These are phyloP conservation scores for Hylia prasina DNA, from an alignment of 2,113 vertebrate species.

Conservation along the genomic window DNA sequence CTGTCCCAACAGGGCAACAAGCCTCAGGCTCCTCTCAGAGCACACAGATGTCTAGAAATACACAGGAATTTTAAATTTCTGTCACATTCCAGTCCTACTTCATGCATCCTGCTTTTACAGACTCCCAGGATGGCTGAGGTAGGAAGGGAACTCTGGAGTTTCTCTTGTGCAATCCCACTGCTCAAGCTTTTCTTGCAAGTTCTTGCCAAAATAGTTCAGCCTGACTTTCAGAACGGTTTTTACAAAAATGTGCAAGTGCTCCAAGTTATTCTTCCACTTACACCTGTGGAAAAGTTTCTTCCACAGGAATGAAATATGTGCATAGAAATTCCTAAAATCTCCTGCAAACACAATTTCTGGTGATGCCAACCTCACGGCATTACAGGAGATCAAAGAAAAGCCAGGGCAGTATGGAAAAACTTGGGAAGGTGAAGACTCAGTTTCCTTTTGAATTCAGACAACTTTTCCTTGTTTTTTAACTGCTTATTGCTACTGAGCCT, in stretches of 20 bases:
- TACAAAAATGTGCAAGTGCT: background rate
- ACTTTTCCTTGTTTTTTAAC: background rate
- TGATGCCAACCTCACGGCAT: background rate
- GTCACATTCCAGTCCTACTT: background rate
- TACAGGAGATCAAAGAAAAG: background rate
- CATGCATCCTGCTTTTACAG: background rate
- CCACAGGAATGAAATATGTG: background rate
- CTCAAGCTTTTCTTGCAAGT: background rate
- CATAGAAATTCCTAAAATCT: background rate
- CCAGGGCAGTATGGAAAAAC: background rate
- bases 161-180: background rate
- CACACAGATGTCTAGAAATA: background rate
- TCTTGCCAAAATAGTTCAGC: background rate
- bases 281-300: background rate
- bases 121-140: background rate
- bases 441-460: background rate
- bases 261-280: background rate
- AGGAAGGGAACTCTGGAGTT: background rate
- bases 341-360: background rate
- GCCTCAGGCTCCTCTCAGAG: background rate
- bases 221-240: background rate
- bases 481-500: background rate
- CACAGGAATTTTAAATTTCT: background rate
- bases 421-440: background rate
- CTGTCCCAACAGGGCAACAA: background rate